phyloP scores from a whole-genome alignment of 2,797 vertebrate genomes.

The Gymnoscopelus microlampas region DNA sequence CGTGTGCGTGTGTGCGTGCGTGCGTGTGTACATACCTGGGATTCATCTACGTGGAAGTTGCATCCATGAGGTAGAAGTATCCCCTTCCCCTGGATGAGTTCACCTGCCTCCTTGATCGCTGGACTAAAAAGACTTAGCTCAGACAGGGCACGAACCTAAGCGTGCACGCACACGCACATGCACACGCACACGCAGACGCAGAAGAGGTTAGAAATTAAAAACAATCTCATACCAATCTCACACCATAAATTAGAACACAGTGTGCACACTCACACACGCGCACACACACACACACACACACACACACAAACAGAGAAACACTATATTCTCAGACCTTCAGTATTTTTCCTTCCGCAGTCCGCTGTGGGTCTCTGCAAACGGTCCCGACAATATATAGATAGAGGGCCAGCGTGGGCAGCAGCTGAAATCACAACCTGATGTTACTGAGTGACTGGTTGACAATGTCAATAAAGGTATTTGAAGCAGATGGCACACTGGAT shows the following conservation, averaged over 20 bases:
- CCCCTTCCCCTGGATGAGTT: slow-evolving; percentile 80
- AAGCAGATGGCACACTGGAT: too few relatives aligned
- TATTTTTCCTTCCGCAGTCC: slow-evolving; percentile 86
- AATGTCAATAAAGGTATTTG: too few relatives aligned
- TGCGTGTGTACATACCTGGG: slow-evolving; percentile 57
- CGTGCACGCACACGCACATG: slow-evolving; percentile 49
- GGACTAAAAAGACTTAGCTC: slow-evolving; percentile 88
- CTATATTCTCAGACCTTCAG: slow-evolving; percentile 86
- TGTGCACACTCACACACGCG: not conserved
- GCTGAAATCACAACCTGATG: slow-evolving; percentile 71
- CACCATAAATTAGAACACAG: not conserved
- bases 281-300: slow-evolving; percentile 13
- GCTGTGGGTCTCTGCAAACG: slow-evolving; percentile 86
- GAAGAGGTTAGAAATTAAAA: not conserved
- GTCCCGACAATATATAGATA: slow-evolving; percentile 87
- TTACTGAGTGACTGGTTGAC: too few relatives aligned
- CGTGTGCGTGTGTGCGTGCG: not conserved
- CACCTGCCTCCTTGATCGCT: slow-evolving; percentile 83
- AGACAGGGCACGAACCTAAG: slow-evolving; percentile 87
- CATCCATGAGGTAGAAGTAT: slow-evolving; percentile 75
- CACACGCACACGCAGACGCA: slow-evolving; percentile 20
- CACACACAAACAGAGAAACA: too few relatives aligned
- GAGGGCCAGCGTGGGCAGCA: slow-evolving; percentile 88
- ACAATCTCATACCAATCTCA: not conserved
- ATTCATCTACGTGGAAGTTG: slow-evolving; percentile 51